These are phyloP conservation scores for Hololepta plana DNA, from an alignment of 2,888 invertebrate genomes.

Conservation along the genomic window DNA sequence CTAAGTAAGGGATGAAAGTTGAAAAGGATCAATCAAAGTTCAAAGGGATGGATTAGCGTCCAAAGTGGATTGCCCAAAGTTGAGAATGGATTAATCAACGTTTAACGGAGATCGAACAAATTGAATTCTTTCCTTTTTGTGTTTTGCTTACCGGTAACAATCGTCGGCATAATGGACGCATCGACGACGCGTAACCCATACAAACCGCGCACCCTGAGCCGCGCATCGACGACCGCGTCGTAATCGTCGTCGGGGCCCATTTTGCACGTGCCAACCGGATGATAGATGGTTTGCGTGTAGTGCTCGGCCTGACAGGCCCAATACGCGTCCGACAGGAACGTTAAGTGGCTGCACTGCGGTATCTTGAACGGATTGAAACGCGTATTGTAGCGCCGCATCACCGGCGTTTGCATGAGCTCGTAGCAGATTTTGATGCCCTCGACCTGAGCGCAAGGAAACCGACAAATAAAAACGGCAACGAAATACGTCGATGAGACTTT, in stretches of 20 bases:
- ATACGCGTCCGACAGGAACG: slow-evolving; percentile 52
- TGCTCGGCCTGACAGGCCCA: slow-evolving; percentile 58
- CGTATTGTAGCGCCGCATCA: slow-evolving; percentile 40
- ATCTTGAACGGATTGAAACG: slow-evolving; percentile 44
- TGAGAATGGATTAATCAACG: no score
- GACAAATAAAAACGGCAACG: slow-evolving; percentile 7
- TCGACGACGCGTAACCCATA: slow-evolving; percentile 55
- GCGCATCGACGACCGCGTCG: slow-evolving; percentile 50
- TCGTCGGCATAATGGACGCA: slow-evolving; percentile 67
- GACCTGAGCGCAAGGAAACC: no score
- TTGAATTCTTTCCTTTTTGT: no score
- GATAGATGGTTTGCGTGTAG: slow-evolving; percentile 64
- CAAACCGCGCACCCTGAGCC: slow-evolving; percentile 34
- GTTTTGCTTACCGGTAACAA: slow-evolving; percentile 64
- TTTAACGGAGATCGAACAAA: no score
- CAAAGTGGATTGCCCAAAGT: no score
- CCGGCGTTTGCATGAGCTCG: slow-evolving; percentile 34
- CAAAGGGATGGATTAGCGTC: no score
- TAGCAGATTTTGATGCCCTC: slow-evolving; percentile 58
- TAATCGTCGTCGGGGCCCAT: slow-evolving; percentile 49
- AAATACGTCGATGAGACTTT: slow-evolving; percentile 2
- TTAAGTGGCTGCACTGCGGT: slow-evolving; percentile 43
- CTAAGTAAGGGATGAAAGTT: no score
- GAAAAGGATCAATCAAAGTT: no score
- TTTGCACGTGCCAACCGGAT: slow-evolving; percentile 65